Conservation (phyloP, 2,797 vertebrate species). For the Paedocypris micromegethes region DNA sequence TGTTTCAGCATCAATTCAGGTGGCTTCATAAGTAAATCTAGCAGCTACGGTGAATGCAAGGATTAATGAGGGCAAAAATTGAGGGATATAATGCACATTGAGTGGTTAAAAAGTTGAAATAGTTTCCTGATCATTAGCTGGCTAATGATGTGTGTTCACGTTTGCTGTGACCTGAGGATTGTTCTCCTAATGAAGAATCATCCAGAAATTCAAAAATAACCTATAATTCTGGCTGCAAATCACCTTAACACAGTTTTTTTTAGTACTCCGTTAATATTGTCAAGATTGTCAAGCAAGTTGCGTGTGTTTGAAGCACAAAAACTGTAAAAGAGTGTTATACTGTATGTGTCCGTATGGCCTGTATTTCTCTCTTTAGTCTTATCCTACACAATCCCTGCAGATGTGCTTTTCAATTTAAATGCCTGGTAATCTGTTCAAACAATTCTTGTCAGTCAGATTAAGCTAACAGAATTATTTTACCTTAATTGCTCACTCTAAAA, state of each 20-base stretch:
- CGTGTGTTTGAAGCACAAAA: conserved; percentile 5
- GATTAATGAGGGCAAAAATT: too few relatives aligned
- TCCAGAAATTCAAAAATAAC: background rate
- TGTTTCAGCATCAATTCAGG: too few relatives aligned
- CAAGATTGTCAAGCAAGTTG: conserved; percentile 12
- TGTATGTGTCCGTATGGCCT: too few relatives aligned
- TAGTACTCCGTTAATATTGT: conserved; percentile 4
- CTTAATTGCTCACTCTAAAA: too few relatives aligned
- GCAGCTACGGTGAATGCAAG: too few relatives aligned
- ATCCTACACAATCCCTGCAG: conserved; percentile 9
- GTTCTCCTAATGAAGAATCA: background rate
- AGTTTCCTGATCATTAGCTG: conserved; percentile 5
- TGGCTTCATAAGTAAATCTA: too few relatives aligned
- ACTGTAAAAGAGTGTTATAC: conserved; percentile 7
- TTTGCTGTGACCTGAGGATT: conserved; percentile 9
- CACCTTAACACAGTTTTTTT: background rate
- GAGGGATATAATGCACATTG: background rate
- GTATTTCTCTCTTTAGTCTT: background rate
- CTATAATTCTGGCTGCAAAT: background rate
- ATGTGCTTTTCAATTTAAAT: conserved; percentile 25
- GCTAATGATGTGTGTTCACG: conserved; percentile 10
- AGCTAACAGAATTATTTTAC: background rate
- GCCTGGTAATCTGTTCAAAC: background rate
- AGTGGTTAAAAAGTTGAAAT: background rate
- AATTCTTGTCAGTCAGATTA: background rate